Conservation (phyloP, 2,113 vertebrate species). For the Pseudolaguvia tuberculata region DNA sequence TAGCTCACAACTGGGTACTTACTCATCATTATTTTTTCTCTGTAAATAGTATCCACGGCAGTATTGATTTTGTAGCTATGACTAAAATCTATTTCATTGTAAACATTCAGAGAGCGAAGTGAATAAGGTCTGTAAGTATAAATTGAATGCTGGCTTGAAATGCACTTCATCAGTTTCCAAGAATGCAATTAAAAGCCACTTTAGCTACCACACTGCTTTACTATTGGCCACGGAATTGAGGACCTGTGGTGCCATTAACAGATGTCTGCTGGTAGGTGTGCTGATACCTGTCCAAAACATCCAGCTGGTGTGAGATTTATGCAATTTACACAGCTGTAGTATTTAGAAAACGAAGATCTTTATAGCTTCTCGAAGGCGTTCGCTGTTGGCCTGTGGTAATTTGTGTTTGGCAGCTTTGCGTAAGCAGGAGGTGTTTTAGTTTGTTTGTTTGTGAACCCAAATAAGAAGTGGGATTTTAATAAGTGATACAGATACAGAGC, state of each 20-base stretch:
- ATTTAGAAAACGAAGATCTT: background rate
- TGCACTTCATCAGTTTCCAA: background rate
- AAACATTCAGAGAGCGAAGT: background rate
- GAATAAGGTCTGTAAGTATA: background rate
- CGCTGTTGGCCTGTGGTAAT: slow-evolving; percentile 17
- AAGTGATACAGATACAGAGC: slow-evolving; percentile 19
- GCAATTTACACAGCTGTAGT: slow-evolving; percentile 14
- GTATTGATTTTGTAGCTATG: slow-evolving; percentile 3
- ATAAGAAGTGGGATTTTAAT: slow-evolving; percentile 29
- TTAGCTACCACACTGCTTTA: background rate
- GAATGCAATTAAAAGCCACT: slow-evolving; percentile 3
- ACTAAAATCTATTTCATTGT: slow-evolving; percentile 1
- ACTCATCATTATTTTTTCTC: background rate
- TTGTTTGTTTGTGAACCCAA: slow-evolving; percentile 5
- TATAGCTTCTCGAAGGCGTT: slow-evolving; percentile 11
- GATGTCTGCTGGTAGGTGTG: slow-evolving; percentile 21
- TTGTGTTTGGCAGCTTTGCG: slow-evolving; percentile 23
- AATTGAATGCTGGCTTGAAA: background rate
- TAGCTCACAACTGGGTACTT: background rate
- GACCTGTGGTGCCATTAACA: slow-evolving; percentile 10
- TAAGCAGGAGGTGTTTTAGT: slow-evolving; percentile 24
- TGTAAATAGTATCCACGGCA: background rate
- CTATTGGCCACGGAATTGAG: background rate
- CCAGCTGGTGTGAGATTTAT: slow-evolving; percentile 11
- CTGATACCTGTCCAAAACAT: slow-evolving; percentile 29